A percentile compares a stretch with the other conserved stretches of the same genome.
Evolutionary conservation across 1,140 invertebrate species (phyloP).

Genomic region (Chionoecetes opilio): DNA sequence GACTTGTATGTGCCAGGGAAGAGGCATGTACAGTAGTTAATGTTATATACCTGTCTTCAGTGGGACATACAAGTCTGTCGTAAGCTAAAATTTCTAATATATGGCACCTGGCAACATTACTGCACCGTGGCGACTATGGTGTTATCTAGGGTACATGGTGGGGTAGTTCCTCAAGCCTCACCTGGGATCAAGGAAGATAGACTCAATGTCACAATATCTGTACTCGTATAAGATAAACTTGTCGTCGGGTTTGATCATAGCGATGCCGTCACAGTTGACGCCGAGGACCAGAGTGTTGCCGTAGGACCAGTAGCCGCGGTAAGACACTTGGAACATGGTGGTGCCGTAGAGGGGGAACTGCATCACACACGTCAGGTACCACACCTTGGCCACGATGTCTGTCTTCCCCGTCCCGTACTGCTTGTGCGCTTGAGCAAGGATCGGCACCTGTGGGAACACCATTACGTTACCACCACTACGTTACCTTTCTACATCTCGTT

Average conservation of each 20-base stretch:
- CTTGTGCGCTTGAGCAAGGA: conserved; percentile 93
- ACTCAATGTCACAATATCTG: conserved; percentile 93
- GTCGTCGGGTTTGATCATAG: conserved; percentile 94
- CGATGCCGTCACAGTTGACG: conserved; percentile 95
- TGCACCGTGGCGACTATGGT: no score
- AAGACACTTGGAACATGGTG: conserved; percentile 95
- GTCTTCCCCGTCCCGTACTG: conserved; percentile 96
- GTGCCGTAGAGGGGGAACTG: conserved; percentile 98
- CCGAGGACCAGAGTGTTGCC: conserved; percentile 90
- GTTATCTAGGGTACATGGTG: no score
- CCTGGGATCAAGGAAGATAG: conserved; percentile 94
- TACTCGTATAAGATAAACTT: conserved; percentile 96
- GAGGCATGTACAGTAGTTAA: no score
- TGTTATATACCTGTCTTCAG: no score
- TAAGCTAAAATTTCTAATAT: no score
- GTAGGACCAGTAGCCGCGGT: conserved; percentile 96
- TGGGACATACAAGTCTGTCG: no score
- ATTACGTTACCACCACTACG: neutral
- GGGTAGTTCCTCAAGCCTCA: conserved; percentile 11
- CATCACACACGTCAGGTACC: conserved; percentile 98
- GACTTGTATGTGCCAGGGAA: no score
- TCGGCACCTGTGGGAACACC: conserved; percentile 86
- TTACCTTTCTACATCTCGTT: no score
- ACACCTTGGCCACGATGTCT: conserved; percentile 95
- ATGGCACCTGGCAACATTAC: no score